Base-by-base conservation (phyloP, 2,113 vertebrate species). In the Dendrocopos noguchii region DNA sequence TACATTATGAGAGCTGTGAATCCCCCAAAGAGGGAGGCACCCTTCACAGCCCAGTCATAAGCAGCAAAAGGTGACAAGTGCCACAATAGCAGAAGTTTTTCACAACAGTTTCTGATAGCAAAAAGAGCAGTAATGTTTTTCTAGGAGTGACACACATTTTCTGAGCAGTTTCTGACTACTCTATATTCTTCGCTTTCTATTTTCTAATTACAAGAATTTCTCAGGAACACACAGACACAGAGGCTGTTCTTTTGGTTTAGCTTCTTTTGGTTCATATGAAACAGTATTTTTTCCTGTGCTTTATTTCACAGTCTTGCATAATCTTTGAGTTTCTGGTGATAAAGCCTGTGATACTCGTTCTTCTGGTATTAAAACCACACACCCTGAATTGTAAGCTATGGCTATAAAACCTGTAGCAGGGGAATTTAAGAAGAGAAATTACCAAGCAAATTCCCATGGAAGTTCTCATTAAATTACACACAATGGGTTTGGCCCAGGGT, bases 321-420 rank as follows among this genome's bases (percentile, higher is more conserved):
- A 63, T 13, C 39, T 68, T 90, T 59, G 36, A 47, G 76, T 55
- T 90, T 82, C 65, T 84, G 10, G 50, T 61, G 11, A 74, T 53
- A 93, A 95, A 96, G 88, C 92, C 59, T 78, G 87, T 33, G 16
- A 66, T 57, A 84, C 91, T 72, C 52, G 84, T 93, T 97, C 74
- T 91, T 59, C 86, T 47, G 19, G 77, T 80, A 53, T 9, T 82
- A 46, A 85, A 91, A 50, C 44, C 75, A 90, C 68, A 39, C 57
- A 28, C 5, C 28, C 57, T 71, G 57, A 52, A 33, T 31, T 34
- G 34, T 36, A 87, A 86, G 66, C 66, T 72, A 27, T 55, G 55
- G 79, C 81, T 77, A 39, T 77, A 72, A 91, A 80, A 91, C 46
- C 79, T 2, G 0, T 34, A 75, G 60, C 19, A 46, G 21, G 34